Evolutionary conservation across 2,888 invertebrate genomes (phyloP), one percentile per base, ranked within the genome.

Genomic region (Zeuzera pyrina): DNA sequence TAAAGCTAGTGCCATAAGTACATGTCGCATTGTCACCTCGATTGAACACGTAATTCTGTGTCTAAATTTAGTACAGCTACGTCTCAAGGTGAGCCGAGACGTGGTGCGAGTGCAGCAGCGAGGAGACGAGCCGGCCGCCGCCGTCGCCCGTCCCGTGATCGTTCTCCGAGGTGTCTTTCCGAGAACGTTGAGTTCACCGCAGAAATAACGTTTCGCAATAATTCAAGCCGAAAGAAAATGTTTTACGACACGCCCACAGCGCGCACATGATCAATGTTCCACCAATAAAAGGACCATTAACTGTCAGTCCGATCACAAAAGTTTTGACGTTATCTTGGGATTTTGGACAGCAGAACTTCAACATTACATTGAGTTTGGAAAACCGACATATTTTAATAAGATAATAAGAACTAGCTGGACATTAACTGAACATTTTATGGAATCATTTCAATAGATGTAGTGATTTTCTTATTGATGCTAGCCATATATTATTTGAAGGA

Each of bases 241-340:
- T 58, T 70, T 72, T 65, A 68, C 63, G 65, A 63, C 59, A 67
- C 68, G 63, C 73, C 73, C 70, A 70, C 69, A 44, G 38, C 47
- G 45, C 7, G 12, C 56, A 45, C 56, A 58, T 59, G 58, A 59
- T 57, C 58, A 49, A 40, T 50, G 51, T 47, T 56, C 52, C 47
- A 49, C 53, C 62, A 57, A 63, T 70, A 68, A 72, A 69, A 69
- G 57, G 56, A 57, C 54, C 56, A 61, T 68, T 71, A 63, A 53
- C 25, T 12, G 25, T 8, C 8, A 12, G 11, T 12, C 25, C 12
- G 8, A n/a, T n/a, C n/a, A n/a, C n/a, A n/a, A n/a, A n/a, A n/a
- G n/a, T n/a, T n/a, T n/a, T n/a, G n/a, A n/a, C n/a, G n/a, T n/a
- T n/a, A n/a, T n/a, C n/a, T n/a, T n/a, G n/a, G n/a, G n/a, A n/a